Percentiles rank a stretch among this genome's conserved stretches.
These are phyloP conservation scores for Pantherophis alleghaniensis DNA, from an alignment of 2,797 vertebrate genomes.

Conservation along the genomic window DNA sequence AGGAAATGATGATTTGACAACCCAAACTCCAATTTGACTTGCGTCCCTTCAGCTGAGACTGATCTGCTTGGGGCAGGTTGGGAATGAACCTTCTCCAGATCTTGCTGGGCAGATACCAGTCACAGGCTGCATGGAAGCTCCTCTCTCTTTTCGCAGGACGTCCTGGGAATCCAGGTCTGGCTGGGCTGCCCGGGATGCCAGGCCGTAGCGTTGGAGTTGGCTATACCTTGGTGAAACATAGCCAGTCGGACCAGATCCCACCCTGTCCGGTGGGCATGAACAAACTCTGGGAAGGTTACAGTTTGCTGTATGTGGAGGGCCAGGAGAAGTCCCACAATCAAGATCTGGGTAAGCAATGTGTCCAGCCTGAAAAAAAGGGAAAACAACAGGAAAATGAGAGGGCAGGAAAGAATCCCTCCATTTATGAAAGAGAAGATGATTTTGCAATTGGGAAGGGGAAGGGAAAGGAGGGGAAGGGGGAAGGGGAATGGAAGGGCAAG, in stretches of 20 bases:
- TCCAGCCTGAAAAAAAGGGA: not conserved
- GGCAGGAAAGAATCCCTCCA: not conserved
- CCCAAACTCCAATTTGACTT: not conserved
- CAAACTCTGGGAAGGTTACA: constrained; percentile 93
- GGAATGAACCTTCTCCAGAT: not conserved
- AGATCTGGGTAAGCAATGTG: constrained; percentile 81
- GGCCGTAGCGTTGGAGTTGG: constrained; percentile 80
- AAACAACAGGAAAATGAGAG: not conserved
- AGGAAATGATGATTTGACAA: not conserved
- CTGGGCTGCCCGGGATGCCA: constrained; percentile 76
- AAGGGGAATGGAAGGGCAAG: too few species aligned
- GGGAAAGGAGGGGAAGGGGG: not conserved
- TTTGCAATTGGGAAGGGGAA: not conserved
- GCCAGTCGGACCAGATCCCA: constrained; percentile 86
- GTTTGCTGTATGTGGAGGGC: constrained; percentile 85
- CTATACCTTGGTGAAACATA: constrained; percentile 94
- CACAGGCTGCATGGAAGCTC: not conserved
- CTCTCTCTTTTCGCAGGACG: constrained; percentile 69
- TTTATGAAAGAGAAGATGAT: not conserved
- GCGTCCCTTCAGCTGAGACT: not conserved
- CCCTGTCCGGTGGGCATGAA: constrained; percentile 89
- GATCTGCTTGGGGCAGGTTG: not conserved
- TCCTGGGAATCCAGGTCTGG: constrained; percentile 75
- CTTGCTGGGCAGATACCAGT: not conserved
- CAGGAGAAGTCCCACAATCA: constrained; percentile 98